These are phyloP conservation scores for Onychorhynchus coronatus DNA, from an alignment of 2,113 vertebrate genomes.

Conservation along the genomic window DNA sequence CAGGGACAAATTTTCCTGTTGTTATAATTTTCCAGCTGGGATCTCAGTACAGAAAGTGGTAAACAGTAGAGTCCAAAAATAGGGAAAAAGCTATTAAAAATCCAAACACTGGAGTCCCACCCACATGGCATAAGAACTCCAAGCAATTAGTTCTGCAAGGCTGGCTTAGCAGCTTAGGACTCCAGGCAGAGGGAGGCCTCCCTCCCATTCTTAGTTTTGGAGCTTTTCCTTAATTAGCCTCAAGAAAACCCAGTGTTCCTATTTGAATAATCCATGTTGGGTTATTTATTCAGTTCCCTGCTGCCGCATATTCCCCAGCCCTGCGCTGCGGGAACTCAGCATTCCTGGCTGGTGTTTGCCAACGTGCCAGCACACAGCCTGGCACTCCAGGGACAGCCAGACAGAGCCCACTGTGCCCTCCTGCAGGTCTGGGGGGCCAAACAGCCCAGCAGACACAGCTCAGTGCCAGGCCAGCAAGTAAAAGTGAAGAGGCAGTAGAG, in stretches of 20 bases:
- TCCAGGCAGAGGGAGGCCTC: conserved; percentile 8
- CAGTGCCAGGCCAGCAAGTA: background rate
- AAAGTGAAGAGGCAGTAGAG: background rate
- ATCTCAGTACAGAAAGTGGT: background rate
- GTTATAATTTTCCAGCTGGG: conserved; percentile 13
- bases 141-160: conserved; percentile 66
- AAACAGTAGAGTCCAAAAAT: conserved; percentile 37
- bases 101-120: conserved; percentile 24
- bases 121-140: conserved; percentile 17
- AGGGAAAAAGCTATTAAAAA: conserved; percentile 41
- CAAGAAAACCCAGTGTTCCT: conserved; percentile 45
- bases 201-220: conserved; percentile 5
- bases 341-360: background rate
- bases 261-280: conserved; percentile 61
- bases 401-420: background rate
- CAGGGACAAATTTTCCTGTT: background rate
- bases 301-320: conserved; percentile 42
- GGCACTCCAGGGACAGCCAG: background rate
- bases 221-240: conserved; percentile 69
- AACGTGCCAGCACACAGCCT: background rate
- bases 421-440: background rate
- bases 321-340: conserved; percentile 32
- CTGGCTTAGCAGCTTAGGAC: conserved; percentile 30
- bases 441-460: background rate
- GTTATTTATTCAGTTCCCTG: conserved; percentile 71